phyloP scores from a whole-genome alignment of 2,888 invertebrate genomes.

The Ceriagrion tenellum region DNA sequence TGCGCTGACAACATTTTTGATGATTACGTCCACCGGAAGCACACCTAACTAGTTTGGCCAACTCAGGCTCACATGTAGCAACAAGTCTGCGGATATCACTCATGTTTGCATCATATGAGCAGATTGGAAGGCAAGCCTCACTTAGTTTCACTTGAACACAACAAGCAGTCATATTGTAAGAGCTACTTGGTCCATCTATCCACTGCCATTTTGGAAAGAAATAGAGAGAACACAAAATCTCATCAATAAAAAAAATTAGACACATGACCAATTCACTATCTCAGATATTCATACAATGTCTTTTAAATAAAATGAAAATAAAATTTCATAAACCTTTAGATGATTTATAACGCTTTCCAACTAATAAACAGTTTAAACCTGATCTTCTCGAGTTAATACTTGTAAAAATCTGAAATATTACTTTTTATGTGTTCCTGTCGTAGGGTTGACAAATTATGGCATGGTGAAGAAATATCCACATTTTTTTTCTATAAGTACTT shows the following conservation, averaged over 20 bases:
- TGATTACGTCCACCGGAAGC: constrained; percentile 87
- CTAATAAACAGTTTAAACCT: too few species aligned
- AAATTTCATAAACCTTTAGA: too few species aligned
- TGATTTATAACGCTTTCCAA: too few species aligned
- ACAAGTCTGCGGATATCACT: constrained; percentile 87
- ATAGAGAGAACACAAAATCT: not conserved
- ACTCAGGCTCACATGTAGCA: constrained; percentile 87
- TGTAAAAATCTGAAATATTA: too few species aligned
- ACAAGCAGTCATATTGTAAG: constrained; percentile 90
- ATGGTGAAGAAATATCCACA: too few species aligned
- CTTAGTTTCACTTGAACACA: constrained; percentile 86
- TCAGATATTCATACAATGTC: too few species aligned
- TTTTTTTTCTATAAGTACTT: too few species aligned
- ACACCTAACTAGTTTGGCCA: constrained; percentile 85
- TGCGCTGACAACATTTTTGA: constrained; percentile 85
- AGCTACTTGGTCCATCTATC: constrained; percentile 81
- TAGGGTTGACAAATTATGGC: too few species aligned
- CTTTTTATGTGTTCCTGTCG: too few species aligned
- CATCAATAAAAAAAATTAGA: not conserved
- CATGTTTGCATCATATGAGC: constrained; percentile 91
- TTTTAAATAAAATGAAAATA: too few species aligned
- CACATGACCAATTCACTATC: too few species aligned
- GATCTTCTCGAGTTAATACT: too few species aligned
- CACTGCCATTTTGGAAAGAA: constrained; percentile 76
- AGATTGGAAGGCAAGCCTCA: constrained; percentile 87